Base-by-base conservation (phyloP, 2,113 vertebrate species). In the Cynoglossus semilaevis region DNA sequence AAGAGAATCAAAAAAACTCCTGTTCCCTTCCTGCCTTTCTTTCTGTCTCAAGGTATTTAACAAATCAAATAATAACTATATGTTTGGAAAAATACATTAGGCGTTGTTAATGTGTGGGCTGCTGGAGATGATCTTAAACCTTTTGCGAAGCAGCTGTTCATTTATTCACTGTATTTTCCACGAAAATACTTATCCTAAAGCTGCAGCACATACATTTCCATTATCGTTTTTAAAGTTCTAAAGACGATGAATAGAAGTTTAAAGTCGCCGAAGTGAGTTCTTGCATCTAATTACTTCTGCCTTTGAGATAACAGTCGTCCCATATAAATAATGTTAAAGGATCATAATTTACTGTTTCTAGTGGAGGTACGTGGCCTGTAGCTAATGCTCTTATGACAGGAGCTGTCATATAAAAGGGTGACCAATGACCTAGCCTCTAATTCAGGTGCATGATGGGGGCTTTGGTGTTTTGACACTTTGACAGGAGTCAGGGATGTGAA, bases 401-500 rank as follows among this genome's bases (percentile, higher is more conserved):
- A 51, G 46, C 50, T 43, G 49, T 60, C 35, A 7, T 8, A 36
- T 36, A 41, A 52, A 67, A 35, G 41, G 36, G 11, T 45, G 45
- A 47, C 51, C 70, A 45, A 22, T 50, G 70, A 60, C 64, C 35
- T 40, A n/a, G 8, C 48, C 35, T 61, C 48, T 76, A 66, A 70
- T 75, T 75, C 54, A 60, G 34, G 19, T 49, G 71, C 37, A 19
- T 9, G 35, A 49, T 35, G 43, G 10, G 15, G 40, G 40, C 45
- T 72, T 69, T 34, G 16, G 38, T 43, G 44, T 77, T 69, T 45
- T 63, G 63, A 67, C 40, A 58, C 59, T 58, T 15, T 61, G 69
- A 76, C 64, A 67, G 66, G 50, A 72, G 60, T 72, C 53, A 29
- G 2, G 62, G 58, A 29, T 70, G 58, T 42, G 54, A 56, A 64